Percentiles rank a stretch among this genome's conserved stretches.
These are phyloP conservation scores for Sipha flava DNA, from an alignment of 1,140 invertebrate genomes.

Conservation along the genomic window DNA sequence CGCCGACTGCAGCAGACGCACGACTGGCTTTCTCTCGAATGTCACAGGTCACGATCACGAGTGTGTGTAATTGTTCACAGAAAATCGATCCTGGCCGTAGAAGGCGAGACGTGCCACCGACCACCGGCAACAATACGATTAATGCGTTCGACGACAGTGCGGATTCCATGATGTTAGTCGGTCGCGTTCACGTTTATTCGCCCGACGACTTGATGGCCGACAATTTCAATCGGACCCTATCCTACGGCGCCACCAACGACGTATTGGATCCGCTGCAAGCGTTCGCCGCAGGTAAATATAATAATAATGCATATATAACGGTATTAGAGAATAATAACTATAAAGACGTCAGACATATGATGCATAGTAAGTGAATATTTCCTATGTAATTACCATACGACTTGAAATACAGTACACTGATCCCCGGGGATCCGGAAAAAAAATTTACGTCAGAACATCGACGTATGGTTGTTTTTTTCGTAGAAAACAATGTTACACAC, in stretches of 20 bases:
- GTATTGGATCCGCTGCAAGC: background rate
- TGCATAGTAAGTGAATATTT: no score
- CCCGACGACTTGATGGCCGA: constrained; percentile 51
- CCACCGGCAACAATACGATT: constrained; percentile 41
- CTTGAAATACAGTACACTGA: no score
- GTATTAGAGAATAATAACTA: background rate
- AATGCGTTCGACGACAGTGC: constrained; percentile 39
- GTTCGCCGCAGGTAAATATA: background rate
- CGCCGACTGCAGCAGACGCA: background rate
- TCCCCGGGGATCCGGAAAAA: no score
- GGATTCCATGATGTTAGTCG: constrained; percentile 52
- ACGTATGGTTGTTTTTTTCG: no score
- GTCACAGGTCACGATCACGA: background rate
- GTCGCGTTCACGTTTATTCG: constrained; percentile 56
- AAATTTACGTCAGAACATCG: no score
- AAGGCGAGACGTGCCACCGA: constrained; percentile 44
- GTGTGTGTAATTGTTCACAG: constrained; percentile 38
- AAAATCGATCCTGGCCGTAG: constrained; percentile 54
- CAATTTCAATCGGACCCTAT: constrained; percentile 39
- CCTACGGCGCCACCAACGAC: background rate
- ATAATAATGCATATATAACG: background rate
- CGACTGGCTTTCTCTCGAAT: background rate
- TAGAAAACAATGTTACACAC: no score
- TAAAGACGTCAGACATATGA: no score
- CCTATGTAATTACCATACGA: no score